These are phyloP conservation scores for Neomonachus schauinslandi DNA, from an alignment of 2,113 vertebrate species.

Conservation along the genomic window DNA sequence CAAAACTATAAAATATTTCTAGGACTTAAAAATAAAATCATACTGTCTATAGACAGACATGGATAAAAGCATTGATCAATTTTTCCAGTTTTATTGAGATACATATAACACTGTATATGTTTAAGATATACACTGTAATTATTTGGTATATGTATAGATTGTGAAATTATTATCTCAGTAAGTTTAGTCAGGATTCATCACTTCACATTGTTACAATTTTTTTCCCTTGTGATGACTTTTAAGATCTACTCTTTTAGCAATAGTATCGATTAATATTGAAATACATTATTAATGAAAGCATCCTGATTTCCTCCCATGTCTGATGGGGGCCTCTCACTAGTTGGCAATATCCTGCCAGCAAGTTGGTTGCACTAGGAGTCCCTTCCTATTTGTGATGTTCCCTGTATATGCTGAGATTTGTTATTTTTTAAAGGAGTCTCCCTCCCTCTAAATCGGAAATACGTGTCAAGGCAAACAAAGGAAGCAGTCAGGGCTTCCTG, in stretches of 20 bases:
- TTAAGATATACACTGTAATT: not conserved
- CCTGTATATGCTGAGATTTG: not conserved
- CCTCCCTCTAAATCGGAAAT: constrained; percentile 53
- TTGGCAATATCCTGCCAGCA: not conserved
- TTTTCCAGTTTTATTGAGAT: not conserved
- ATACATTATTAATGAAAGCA: not conserved
- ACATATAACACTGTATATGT: not conserved
- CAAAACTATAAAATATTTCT: not conserved
- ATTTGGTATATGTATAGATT: not conserved
- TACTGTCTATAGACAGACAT: not conserved
- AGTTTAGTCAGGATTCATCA: not conserved
- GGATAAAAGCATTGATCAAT: not conserved
- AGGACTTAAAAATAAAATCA: not conserved
- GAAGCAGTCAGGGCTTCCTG: constrained; percentile 42
- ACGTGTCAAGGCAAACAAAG: constrained; percentile 52
- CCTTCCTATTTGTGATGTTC: constrained; percentile 21
- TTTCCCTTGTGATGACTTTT: not conserved
- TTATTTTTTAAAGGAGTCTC: not conserved
- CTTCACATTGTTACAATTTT: not conserved
- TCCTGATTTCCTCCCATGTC: not conserved
- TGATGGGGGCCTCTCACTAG: not conserved
- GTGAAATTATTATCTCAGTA: not conserved
- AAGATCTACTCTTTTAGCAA: not conserved
- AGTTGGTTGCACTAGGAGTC: not conserved
- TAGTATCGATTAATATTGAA: not conserved